Percentiles rank a stretch among this genome's conserved stretches.
These are phyloP conservation scores for Synaphobranchus kaupii DNA, from an alignment of 2,797 vertebrate genomes.

Conservation along the genomic window DNA sequence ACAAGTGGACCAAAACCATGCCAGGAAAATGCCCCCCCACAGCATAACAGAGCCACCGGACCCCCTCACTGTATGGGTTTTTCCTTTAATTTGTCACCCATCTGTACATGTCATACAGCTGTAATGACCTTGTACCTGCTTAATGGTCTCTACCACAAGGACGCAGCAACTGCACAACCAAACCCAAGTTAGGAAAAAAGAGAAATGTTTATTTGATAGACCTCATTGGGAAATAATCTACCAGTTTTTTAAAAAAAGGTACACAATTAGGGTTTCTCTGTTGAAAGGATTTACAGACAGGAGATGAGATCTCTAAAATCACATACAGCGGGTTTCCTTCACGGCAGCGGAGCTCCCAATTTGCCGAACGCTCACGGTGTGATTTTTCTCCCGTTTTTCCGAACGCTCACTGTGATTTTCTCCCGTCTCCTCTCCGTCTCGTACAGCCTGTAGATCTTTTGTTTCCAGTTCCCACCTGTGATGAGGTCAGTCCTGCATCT, in stretches of 20 bases:
- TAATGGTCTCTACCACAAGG: neutral
- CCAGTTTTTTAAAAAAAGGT: conserved; percentile 63
- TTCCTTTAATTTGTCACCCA: no score
- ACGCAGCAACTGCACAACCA: neutral
- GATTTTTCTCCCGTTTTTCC: conserved; percentile 4
- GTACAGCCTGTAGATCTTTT: conserved; percentile 51
- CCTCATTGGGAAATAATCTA: conserved; percentile 71
- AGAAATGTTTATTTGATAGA: conserved; percentile 85
- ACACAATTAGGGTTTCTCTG: conserved; percentile 67
- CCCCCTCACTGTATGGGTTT: no score
- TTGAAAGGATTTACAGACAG: conserved; percentile 66
- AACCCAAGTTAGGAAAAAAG: conserved; percentile 62
- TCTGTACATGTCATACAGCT: neutral
- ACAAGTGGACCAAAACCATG: no score
- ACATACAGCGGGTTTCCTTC: conserved; percentile 79
- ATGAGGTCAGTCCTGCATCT: conserved; percentile 36
- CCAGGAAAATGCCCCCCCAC: no score
- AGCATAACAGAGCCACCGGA: no score
- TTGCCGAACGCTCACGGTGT: conserved; percentile 40
- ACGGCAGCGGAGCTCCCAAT: conserved; percentile 64
- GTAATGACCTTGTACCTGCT: neutral
- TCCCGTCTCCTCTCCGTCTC: conserved; percentile 25
- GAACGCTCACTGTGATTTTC: conserved; percentile 33
- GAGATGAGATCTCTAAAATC: conserved; percentile 74
- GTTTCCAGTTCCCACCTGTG: conserved; percentile 40